Evolutionary conservation across 2,888 invertebrate genomes (phyloP), one percentile per base, ranked within the genome.

Genomic region (Orthosia gracilis): DNA sequence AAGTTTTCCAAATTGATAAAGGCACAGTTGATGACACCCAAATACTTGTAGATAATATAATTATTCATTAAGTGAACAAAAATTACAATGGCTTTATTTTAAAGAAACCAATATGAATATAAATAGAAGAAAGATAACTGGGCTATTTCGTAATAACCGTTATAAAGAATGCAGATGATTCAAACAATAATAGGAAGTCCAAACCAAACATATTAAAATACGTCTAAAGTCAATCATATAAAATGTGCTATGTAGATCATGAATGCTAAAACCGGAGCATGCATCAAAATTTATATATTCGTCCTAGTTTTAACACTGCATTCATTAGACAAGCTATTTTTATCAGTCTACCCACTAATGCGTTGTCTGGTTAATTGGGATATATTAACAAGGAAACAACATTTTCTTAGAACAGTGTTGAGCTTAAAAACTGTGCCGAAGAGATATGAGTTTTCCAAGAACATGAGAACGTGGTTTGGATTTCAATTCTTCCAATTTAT

Each of bases 281-380:
- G 52, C 68, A 57, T 82, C 26, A 65, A 73, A 79, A 79, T 40
- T 40, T 40, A 40, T 40, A 40, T 71, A 69, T 73, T 69, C 18
- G 73, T 31, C 11, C 69, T 63, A 69, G 66, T 72, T 70, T 57
- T 31, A 77, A 15, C 59, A 11, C 59, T 80, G 76, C 71, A 85
- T 82, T 82, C 68, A 76, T 64, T 63, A 71, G 9, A 31, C 1
- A 18, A 31, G 45, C 71, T 82, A 84, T 84, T 82, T 84, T 67
- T 67, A 69, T 75, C 61, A 70, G 21, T 49, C 26, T 62, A 63
- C 17, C 64, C 59, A 31, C 52, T 49, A 18, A 50, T 68, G 45
- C 50, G 65, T 68, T 74, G 68, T 68, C 31, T 69, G 54, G 57
- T 26, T 84, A 69, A 82, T 79, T 84, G 80, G 76, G 21, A 75